Evolutionary conservation across 2,888 invertebrate species (phyloP), one percentile per base, ranked within the genome.

Genomic region (Cerceris ruficornis): DNA sequence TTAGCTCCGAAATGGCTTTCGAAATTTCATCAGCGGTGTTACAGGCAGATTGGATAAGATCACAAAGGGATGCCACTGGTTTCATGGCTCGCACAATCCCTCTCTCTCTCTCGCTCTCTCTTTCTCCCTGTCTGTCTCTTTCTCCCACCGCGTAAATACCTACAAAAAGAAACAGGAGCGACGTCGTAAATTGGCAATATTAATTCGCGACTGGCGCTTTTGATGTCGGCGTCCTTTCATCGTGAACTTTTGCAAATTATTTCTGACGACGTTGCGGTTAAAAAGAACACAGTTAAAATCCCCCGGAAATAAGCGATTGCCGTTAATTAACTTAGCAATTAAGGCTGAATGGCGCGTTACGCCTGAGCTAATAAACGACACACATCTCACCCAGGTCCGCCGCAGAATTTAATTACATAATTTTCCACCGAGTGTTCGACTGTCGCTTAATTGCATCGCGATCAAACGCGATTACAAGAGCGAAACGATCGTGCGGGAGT

Each of bases 51-150:
- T 69, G 71, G 62, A 62, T 69, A 69, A 64, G 57, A 80, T 67
- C 58, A 83, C 83, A 82, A 83, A 82, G 77, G 73, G 80, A 82
- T 83, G 68, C 83, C 69, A 8, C 50, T 43, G 70, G 73, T 71
- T 71, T 75, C 64, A 58, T 42, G 59, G 69, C 50, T 66, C 58
- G 71, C 59, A 55, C 61, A 64, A 67, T 70, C 67, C 28, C 77
- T 76, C 59, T 65, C 15, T 58, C 46, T 39, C n/a, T 49, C 58
- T 28, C 28, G 1, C 28, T 28, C 28, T 28, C 28, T 28, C 28
- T 28, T 4, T 28, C 28, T 28, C 28, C 4, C 28, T 28, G 2
- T 28, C 28, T 28, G 4, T 28, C 28, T 28, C 28, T 28, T 28
- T 28, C 28, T 28, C 28, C 4, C 28, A 28, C 28, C 28, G 4